These are phyloP conservation scores for Invenusta paracnida DNA, from an alignment of 2,888 invertebrate species.

Conservation along the genomic window DNA sequence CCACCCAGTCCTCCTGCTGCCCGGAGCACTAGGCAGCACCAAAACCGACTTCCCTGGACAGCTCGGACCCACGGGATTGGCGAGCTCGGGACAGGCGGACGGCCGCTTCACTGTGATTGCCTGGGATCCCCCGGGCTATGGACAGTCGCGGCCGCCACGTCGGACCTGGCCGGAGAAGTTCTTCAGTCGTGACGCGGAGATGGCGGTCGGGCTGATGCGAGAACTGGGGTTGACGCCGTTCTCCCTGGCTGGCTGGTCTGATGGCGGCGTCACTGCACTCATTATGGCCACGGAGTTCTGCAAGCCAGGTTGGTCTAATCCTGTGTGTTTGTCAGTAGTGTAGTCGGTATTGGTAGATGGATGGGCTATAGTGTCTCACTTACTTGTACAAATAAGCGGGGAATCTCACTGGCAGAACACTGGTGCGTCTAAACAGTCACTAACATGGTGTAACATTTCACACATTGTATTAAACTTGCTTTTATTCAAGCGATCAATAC, in stretches of 20 bases:
- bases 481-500: no score
- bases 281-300: constrained; percentile 66
- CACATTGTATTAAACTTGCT: no score
- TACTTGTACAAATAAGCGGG: no score
- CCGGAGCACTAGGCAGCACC: constrained; percentile 65
- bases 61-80: neutral
- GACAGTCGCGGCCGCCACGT: constrained; percentile 74
- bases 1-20: constrained; percentile 61
- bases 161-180: constrained; percentile 71
- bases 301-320: constrained; percentile 50
- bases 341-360: no score
- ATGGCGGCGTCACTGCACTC: constrained; percentile 75
- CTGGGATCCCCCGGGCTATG: constrained; percentile 77
- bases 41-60: constrained; percentile 72
- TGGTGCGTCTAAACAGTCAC: no score
- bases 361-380: no score
- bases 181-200: constrained; percentile 71
- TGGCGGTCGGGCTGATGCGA: constrained; percentile 71
- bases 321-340: no score
- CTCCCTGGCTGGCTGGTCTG: constrained; percentile 81
- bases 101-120: constrained; percentile 56
- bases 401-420: no score
- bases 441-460: no score
- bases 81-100: constrained; percentile 60
- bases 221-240: constrained; percentile 62